Evolutionary conservation across 2,888 invertebrate species (phyloP).

Genomic region (Melinaea marsaeus): DNA sequence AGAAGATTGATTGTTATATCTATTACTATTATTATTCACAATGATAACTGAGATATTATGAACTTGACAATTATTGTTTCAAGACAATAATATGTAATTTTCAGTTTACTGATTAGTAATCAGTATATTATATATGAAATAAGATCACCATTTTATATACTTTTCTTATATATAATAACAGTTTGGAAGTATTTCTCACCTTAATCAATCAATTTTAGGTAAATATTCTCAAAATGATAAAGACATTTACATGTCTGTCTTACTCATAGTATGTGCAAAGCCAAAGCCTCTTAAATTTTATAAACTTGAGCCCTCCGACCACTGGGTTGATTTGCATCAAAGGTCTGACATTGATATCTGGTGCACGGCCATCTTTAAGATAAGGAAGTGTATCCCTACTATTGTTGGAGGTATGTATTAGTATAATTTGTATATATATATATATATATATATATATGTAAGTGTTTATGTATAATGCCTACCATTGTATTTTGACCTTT

Average conservation of each 20-base stretch:
- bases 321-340: conserved; percentile 65
- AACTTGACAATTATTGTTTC: no score
- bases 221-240: conserved; percentile 68
- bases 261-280: conserved; percentile 63
- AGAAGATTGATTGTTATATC: no score
- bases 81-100: no score
- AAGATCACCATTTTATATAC: background rate
- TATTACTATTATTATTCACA: no score
- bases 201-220: conserved; percentile 44
- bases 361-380: conserved; percentile 66
- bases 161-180: background rate
- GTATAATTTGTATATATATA: background rate
- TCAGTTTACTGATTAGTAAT: no score
- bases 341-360: conserved; percentile 57
- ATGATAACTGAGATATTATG: no score
- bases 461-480: background rate
- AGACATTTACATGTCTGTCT: conserved; percentile 62
- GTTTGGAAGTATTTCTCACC: no score
- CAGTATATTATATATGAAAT: no score
- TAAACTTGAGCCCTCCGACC: conserved; percentile 51
- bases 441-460: background rate
- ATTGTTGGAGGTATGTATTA: conserved; percentile 55
- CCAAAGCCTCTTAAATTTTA: conserved; percentile 60
- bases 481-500: conserved; percentile 29
- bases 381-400: conserved; percentile 68